A percentile compares a stretch with the other conserved stretches of the same genome.
Conservation (phyloP, 2,113 vertebrate species). For the Phainopepla nitens region DNA sequence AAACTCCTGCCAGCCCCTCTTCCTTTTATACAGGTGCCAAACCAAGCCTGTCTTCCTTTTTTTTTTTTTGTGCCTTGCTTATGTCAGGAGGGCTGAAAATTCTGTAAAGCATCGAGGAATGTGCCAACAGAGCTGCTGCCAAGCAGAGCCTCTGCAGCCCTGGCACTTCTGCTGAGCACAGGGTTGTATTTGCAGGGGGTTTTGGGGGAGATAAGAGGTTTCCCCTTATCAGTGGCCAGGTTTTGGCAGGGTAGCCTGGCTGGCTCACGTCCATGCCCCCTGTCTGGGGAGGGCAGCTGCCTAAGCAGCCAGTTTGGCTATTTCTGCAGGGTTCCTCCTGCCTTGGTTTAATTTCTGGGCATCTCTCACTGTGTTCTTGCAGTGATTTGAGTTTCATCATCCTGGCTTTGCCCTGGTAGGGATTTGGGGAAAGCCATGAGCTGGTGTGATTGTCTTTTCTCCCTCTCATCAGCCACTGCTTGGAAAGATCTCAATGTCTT, state of each 20-base stretch:
- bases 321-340: not conserved
- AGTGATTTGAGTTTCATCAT: not conserved
- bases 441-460: not conserved
- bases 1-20: not conserved
- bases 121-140: not conserved
- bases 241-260: not conserved
- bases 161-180: not conserved
- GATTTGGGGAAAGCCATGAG: not conserved
- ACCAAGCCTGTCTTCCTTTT: not conserved
- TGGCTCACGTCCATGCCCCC: not conserved
- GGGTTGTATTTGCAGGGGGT: not conserved
- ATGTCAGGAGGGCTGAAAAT: slow-evolving; percentile 30
- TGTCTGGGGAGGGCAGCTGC: not conserved
- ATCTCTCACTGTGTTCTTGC: not conserved
- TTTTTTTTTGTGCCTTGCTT: not conserved
- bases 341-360: not conserved
- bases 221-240: not conserved
- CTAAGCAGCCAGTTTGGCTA: not conserved
- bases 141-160: not conserved
- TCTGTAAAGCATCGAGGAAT: not conserved
- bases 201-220: not conserved
- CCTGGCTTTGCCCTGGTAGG: not conserved
- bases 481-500: not conserved
- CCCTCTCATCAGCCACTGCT: rapidly evolving
- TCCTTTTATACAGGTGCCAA: not conserved